Evolutionary conservation across 2,113 vertebrate genomes (phyloP).

Genomic region (Fulmarus glacialis): DNA sequence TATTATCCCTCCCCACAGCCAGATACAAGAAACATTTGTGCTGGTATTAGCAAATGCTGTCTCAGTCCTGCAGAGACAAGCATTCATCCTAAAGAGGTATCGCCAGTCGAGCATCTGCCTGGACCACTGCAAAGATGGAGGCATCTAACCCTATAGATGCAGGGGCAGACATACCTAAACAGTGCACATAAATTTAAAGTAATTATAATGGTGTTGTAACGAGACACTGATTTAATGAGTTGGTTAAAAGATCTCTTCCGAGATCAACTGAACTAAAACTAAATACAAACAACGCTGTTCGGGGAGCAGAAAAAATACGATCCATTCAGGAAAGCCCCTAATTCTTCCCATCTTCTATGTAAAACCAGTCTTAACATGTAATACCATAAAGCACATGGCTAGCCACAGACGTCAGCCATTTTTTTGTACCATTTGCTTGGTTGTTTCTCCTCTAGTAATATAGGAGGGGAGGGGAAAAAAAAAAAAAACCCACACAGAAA

Average conservation of each 20-base stretch:
- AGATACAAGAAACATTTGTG: not conserved
- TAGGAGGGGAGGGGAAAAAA: fast-evolving
- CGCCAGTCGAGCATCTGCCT: fast-evolving
- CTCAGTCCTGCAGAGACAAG: not conserved
- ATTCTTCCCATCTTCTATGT: not conserved
- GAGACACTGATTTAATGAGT: not conserved
- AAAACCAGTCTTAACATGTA: not conserved
- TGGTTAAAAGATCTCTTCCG: not conserved
- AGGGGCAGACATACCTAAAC: fast-evolving
- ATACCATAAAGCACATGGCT: not conserved
- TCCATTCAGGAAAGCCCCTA: not conserved
- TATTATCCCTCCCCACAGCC: not conserved
- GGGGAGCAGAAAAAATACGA: fast-evolving
- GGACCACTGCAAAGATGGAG: not conserved
- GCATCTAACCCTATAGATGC: not conserved
- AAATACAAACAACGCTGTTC: not conserved
- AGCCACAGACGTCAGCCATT: not conserved
- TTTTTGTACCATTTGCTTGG: not conserved
- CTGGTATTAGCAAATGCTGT: not conserved
- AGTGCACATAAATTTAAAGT: not conserved
- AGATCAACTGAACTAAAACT: not conserved
- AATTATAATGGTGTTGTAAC: not conserved
- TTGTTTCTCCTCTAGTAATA: not conserved
- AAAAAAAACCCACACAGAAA: not conserved
- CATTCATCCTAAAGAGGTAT: not conserved